Evolutionary conservation across 2,113 vertebrate genomes (phyloP), one percentile per base, ranked within the genome.

Genomic region (Illadopsis cleaveri): DNA sequence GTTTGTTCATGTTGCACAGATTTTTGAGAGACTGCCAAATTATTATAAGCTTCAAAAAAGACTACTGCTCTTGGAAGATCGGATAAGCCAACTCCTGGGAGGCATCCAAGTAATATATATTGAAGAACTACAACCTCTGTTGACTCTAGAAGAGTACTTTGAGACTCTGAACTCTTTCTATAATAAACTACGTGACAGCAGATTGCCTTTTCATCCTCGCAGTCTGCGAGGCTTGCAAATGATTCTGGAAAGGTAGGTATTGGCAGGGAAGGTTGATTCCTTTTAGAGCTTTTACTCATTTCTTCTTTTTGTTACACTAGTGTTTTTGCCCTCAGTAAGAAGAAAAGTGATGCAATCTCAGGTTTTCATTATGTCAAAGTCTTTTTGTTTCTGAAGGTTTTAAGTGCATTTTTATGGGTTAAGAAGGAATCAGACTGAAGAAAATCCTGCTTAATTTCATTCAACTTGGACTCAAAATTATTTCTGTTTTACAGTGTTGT

Each of bases 151-250:
- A 5, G 99, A 99, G 53, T 98, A 99, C 96, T 99, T 99, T 42
- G 91, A 97, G 71, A 97, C 97, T 54, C 98, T 99, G 22, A 97
- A 97, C 47, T 84, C 95, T 50, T 99, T 99, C 95, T 98, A 98
- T 89, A 98, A 97, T 31, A 98, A 82, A 51, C 93, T 99, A 18
- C 30, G 97, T 89, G 97, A 98, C 64, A 98, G 71, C 9, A 96
- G 97, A 18, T 93, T 98, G 0, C 95, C 95, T 58, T 98, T 99
- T 84, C 99, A 99, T 94, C 99, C 99, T 45, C 97, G 96, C 31
- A 99, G 99, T 79, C 98, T 99, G 48, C 98, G 98, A 61, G 99
- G 99, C 33, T 98, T 99, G 83, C 97, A 98, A 21, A 98, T 99
- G 98, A 97, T 98, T 88, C 89, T 99, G 76, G 98, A 98, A 91